A percentile compares a stretch with the other conserved stretches of the same genome.
phyloP scores from a whole-genome alignment of 37 sponge, comb jelly and placozoan species.

The Corticium candelabrum region DNA sequence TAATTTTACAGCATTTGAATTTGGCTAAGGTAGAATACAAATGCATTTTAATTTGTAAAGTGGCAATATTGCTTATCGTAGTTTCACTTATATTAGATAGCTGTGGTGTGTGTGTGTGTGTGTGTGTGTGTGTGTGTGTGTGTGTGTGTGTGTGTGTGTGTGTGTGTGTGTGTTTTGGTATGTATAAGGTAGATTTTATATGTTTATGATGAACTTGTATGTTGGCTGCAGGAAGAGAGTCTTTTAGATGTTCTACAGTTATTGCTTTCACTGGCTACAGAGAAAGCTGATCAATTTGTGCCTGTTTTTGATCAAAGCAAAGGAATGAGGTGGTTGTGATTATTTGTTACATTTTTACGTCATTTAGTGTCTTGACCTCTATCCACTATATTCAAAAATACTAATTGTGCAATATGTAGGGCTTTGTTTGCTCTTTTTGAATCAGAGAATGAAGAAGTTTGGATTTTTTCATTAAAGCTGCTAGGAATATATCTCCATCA shows the following conservation, averaged over 20 bases:
- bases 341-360: neutral
- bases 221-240: constrained; percentile 44
- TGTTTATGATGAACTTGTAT: neutral
- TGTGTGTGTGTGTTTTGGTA: neutral
- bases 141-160: constrained; percentile 5
- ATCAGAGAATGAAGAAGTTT: neutral
- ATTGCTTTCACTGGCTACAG: constrained; percentile 30
- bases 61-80: no score
- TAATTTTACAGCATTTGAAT: no score
- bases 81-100: no score
- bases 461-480: neutral
- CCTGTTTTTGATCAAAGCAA: constrained; percentile 17
- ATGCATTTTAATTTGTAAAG: no score
- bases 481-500: constrained; percentile 3
- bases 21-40: no score
- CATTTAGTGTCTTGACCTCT: no score
- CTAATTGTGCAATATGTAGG: no score
- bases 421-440: neutral
- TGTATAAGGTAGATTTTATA: neutral
- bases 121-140: neutral
- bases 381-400: no score
- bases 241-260: constrained; percentile 43
- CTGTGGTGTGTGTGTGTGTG: no score
- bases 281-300: constrained; percentile 15
- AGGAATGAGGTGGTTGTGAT: constrained; percentile 18